These are phyloP conservation scores for Felis chaus DNA, from an alignment of 2,113 vertebrate genomes.

Conservation along the genomic window DNA sequence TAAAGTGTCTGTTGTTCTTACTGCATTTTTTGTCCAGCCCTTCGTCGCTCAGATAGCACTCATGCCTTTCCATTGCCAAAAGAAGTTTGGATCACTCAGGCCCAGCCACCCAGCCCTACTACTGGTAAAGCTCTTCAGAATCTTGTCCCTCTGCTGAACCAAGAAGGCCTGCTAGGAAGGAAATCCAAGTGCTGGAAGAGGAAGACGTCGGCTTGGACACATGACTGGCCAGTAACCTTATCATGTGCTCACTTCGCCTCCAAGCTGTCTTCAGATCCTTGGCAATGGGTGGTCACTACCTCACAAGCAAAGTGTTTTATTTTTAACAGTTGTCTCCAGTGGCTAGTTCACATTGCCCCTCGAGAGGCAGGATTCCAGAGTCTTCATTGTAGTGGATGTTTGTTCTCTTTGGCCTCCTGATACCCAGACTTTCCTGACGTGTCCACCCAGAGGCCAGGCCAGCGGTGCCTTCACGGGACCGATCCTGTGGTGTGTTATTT, in stretches of 20 bases:
- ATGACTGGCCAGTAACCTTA: not conserved
- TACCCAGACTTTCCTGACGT: not conserved
- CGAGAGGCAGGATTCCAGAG: not conserved
- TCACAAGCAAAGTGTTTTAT: not conserved
- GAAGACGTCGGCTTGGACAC: not conserved
- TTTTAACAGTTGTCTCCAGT: not conserved
- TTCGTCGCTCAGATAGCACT: not conserved
- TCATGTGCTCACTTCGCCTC: not conserved
- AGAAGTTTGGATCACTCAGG: not conserved
- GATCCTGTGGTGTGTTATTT: not conserved
- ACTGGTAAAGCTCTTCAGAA: not conserved
- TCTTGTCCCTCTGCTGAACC: not conserved
- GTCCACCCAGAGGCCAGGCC: not conserved
- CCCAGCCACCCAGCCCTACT: not conserved
- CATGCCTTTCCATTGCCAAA: not conserved
- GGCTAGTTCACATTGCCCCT: not conserved
- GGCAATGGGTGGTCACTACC: slow-evolving; percentile 32
- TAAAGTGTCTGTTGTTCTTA: not conserved
- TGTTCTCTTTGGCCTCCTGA: not conserved
- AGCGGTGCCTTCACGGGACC: not conserved
- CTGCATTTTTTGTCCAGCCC: not conserved
- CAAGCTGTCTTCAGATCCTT: not conserved
- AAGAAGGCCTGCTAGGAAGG: not conserved
- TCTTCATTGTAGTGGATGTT: not conserved
- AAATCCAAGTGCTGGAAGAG: not conserved